Conservation (phyloP, 1,140 invertebrate genomes). For the Bombus balteatus region DNA sequence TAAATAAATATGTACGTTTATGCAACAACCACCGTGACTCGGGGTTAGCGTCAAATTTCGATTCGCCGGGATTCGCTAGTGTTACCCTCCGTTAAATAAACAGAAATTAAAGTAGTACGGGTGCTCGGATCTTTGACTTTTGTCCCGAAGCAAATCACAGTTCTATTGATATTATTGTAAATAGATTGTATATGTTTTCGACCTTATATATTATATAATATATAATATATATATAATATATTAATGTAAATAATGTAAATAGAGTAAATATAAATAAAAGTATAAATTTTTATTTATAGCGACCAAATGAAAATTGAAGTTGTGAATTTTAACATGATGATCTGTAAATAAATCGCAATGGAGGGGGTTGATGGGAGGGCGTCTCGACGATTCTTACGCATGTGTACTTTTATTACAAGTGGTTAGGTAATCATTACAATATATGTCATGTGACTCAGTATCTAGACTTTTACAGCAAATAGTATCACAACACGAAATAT, state of each 20-base stretch:
- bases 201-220: no score
- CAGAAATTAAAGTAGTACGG: conserved; percentile 19
- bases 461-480: conserved; percentile 77
- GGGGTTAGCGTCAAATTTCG: conserved; percentile 63
- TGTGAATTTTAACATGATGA: background rate
- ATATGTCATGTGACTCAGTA: conserved; percentile 65
- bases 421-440: conserved; percentile 74
- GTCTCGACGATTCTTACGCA: conserved; percentile 24
- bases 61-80: conserved; percentile 30
- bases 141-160: background rate
- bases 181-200: background rate
- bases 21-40: conserved; percentile 76
- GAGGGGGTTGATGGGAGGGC: background rate
- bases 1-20: conserved; percentile 81
- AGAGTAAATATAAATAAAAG: background rate
- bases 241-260: no score
- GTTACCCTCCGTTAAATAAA: conserved; percentile 46
- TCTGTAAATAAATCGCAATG: background rate
- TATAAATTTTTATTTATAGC: background rate
- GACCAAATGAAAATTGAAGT: background rate
- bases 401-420: conserved; percentile 78
- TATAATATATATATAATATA: no score
- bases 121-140: conserved; percentile 36
- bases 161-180: background rate
- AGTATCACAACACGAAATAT: conserved; percentile 80